phyloP scores from a whole-genome alignment of 2,797 vertebrate species.

The Sebastolobus altivelis region DNA sequence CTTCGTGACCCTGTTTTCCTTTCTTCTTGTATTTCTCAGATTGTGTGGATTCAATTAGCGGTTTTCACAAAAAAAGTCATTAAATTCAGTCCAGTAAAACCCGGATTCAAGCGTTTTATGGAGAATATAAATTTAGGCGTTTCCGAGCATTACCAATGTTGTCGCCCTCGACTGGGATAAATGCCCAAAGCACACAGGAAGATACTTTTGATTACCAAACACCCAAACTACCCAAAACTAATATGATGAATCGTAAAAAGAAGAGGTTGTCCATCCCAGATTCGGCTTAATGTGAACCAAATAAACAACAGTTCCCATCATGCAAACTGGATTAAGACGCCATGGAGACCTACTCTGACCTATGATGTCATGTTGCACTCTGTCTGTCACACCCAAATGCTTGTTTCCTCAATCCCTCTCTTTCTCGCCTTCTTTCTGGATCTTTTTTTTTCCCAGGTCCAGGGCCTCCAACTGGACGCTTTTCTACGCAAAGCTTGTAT shows the following conservation, averaged over 20 bases:
- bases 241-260: background rate
- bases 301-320: constrained; percentile 29
- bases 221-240: background rate
- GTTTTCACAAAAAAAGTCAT: background rate
- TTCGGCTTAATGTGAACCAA: constrained; percentile 38
- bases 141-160: background rate
- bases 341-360: constrained; percentile 35
- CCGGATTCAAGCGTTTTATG: background rate
- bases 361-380: constrained; percentile 45
- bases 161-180: background rate
- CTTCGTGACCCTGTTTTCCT: accelerated
- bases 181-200: background rate
- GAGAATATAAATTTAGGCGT: background rate
- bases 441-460: background rate
- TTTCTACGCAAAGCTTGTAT: background rate
- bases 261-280: background rate
- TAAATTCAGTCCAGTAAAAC: background rate
- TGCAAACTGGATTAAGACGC: constrained; percentile 43
- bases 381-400: constrained; percentile 16
- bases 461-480: accelerated
- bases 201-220: background rate
- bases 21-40: background rate
- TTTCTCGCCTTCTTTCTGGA: background rate
- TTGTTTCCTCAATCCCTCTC: background rate
- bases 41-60: background rate